phyloP scores from a whole-genome alignment of 2,888 invertebrate genomes.

The Drosophila leonis region DNA sequence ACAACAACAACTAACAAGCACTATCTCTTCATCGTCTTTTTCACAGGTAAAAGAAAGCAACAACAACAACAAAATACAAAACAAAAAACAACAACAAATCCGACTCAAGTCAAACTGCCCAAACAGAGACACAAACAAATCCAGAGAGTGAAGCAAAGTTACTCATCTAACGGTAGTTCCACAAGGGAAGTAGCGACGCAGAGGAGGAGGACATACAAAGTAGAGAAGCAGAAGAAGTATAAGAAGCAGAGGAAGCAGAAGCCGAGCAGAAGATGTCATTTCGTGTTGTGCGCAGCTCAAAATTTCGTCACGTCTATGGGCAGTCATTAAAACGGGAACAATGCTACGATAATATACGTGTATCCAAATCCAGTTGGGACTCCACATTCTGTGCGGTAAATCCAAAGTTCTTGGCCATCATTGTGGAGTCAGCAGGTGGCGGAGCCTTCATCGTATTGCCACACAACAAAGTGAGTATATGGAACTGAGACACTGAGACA shows the following conservation, averaged over 20 bases:
- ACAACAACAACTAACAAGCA: slow-evolving; percentile 9
- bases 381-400: slow-evolving; percentile 99
- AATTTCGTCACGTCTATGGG: slow-evolving; percentile 97
- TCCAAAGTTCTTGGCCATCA: slow-evolving; percentile 98
- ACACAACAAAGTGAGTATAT: slow-evolving; percentile 92
- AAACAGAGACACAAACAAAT: slow-evolving; percentile 3
- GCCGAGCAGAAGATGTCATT: slow-evolving; percentile 91
- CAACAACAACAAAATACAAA: slow-evolving; percentile 3
- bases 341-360: slow-evolving; percentile 98
- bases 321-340: slow-evolving; percentile 97
- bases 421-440: slow-evolving; percentile 98
- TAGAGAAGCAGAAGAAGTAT: neutral
- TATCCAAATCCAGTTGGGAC: slow-evolving; percentile 99
- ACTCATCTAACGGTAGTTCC: slow-evolving; percentile 8
- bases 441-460: slow-evolving; percentile 98
- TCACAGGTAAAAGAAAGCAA: slow-evolving; percentile 42
- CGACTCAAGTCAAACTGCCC: slow-evolving; percentile 14
- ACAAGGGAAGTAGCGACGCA: neutral
- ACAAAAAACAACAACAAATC: slow-evolving; percentile 3
- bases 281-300: slow-evolving; percentile 98
- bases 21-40: slow-evolving; percentile 22
- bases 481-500: neutral
- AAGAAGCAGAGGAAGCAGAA: neutral
- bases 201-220: slow-evolving; percentile 8
- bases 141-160: slow-evolving; percentile 17